These are phyloP conservation scores for Perca schrenkii DNA, from an alignment of 2,113 vertebrate species.

Conservation along the genomic window DNA sequence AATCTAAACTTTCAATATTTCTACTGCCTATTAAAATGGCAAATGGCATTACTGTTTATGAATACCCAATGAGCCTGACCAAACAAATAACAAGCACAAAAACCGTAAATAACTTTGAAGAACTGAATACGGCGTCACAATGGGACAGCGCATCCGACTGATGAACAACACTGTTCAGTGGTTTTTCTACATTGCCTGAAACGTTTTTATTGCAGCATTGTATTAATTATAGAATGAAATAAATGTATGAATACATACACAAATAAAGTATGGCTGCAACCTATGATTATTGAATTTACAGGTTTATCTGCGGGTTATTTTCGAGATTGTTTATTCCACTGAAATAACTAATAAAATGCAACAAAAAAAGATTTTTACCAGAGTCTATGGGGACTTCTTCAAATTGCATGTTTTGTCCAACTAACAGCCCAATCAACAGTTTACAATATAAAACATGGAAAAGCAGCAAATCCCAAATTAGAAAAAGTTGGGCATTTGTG, in stretches of 20 bases:
- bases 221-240: background rate
- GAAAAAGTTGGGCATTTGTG: background rate
- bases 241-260: no score
- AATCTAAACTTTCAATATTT: slow-evolving; percentile 75
- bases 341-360: background rate
- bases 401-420: background rate
- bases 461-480: background rate
- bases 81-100: slow-evolving; percentile 36
- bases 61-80: slow-evolving; percentile 74
- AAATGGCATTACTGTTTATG: slow-evolving; percentile 67
- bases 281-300: background rate
- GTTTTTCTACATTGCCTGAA: background rate
- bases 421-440: background rate
- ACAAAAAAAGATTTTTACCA: background rate
- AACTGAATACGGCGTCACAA: slow-evolving; percentile 1
- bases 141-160: background rate
- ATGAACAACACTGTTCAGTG: background rate
- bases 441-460: background rate
- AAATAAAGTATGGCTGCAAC: background rate
- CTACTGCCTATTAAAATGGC: slow-evolving; percentile 73
- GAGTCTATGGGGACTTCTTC: background rate
- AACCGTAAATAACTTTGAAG: slow-evolving; percentile 10
- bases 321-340: background rate
- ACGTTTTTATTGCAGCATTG: background rate
- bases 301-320: background rate